Evolutionary conservation across 2,888 invertebrate genomes (phyloP).

Genomic region (Antitype chi): DNA sequence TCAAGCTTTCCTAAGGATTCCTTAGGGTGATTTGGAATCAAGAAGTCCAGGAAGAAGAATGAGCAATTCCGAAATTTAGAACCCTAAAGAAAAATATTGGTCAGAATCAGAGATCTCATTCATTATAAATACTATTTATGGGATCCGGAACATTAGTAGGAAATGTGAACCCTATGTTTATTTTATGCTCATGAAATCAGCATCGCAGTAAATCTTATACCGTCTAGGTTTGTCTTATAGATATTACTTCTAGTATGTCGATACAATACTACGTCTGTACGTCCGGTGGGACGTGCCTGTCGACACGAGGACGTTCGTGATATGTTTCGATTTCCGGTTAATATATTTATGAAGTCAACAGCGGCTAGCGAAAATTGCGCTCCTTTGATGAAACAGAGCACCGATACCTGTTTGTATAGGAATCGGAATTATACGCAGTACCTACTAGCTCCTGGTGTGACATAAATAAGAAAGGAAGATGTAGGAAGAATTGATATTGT

Average conservation of each 20-base stretch:
- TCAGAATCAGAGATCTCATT: background rate
- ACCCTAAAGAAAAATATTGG: background rate
- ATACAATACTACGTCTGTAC: conserved; percentile 55
- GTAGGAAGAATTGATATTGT: background rate
- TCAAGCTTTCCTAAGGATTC: background rate
- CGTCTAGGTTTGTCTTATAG: conserved; percentile 23
- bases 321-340: conserved; percentile 77
- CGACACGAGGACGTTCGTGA: conserved; percentile 71
- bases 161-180: background rate
- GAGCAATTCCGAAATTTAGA: background rate
- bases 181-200: conserved; percentile 12
- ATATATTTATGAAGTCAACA: conserved; percentile 58
- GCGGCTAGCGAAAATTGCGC: background rate
- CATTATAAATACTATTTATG: background rate
- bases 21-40: background rate
- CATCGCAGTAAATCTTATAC: conserved; percentile 11
- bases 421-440: background rate
- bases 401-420: background rate
- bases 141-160: background rate
- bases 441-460: background rate
- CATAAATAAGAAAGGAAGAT: background rate
- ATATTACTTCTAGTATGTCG: conserved; percentile 15
- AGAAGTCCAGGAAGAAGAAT: background rate
- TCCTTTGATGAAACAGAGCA: conserved; percentile 3
- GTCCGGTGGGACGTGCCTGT: conserved; percentile 68